Percentiles rank a stretch among this genome's conserved stretches.
These are phyloP conservation scores for Urophycis tenuis DNA, from an alignment of 2,797 vertebrate species.

Conservation along the genomic window DNA sequence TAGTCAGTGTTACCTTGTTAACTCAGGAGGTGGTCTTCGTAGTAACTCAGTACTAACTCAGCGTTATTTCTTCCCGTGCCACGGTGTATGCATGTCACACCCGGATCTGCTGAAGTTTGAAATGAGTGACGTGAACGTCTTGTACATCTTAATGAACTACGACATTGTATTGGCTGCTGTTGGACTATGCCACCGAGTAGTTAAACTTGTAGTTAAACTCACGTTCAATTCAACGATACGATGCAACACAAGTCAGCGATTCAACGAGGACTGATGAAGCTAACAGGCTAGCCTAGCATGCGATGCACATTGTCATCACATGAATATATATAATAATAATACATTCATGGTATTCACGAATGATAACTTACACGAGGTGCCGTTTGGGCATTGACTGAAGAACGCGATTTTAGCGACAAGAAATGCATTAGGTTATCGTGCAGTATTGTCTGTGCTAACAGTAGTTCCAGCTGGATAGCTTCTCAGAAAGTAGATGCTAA, in stretches of 20 bases:
- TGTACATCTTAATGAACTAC: neutral
- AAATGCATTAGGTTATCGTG: neutral
- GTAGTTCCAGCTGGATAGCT: neutral
- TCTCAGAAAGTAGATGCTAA: neutral
- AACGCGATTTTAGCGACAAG: neutral
- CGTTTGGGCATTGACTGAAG: neutral
- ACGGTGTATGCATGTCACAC: neutral
- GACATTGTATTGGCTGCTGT: neutral
- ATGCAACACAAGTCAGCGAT: no score
- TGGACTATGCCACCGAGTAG: no score
- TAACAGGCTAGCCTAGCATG: constrained; percentile 1
- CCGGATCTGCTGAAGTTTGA: neutral
- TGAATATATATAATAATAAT: no score
- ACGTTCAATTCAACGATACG: no score
- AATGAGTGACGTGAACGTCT: neutral
- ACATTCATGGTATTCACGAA: neutral
- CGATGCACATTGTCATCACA: neutral
- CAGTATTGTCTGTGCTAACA: neutral
- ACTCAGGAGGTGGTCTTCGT: no score
- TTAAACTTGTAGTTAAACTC: no score
- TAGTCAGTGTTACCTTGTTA: neutral
- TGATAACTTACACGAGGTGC: neutral
- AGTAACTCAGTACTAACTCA: no score
- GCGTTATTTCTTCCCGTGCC: neutral
- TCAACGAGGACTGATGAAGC: neutral